Base-by-base conservation (phyloP, 2,888 invertebrate species). In the Cephus nigrinus region DNA sequence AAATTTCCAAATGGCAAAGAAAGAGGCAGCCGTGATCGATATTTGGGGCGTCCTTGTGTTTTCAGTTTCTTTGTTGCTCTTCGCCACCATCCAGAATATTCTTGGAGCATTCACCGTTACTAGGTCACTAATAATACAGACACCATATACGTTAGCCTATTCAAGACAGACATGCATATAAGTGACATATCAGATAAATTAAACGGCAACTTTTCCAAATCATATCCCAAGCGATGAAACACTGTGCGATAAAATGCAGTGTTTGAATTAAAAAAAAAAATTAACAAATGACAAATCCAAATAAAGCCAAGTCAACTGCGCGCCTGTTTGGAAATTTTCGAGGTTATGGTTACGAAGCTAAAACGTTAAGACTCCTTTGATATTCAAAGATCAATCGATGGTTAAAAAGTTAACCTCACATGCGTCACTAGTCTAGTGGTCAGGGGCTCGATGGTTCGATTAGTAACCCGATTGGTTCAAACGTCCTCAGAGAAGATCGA, bases 361-460 rank as follows among this genome's bases (percentile, higher is more conserved):
- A 55, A 55, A 55, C 55, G 55, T 55, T 23, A 9, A 55, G 23
- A 15, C 55, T 23, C 23, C 23, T 9, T 55, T 1, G 55, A 55
- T 23, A 55, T 55, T 9, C 23, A 71, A 31, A 84, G 84, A 84
- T 87, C 84, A 87, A 87, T 84, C 81, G 81, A 83, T 81, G 82
- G 83, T 88, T 86, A 77, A 83, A 82, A 80, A 80, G 84, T 87
- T 82, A 84, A 87, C 85, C 86, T 79, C 75, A 80, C 82, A 80
- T 87, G 85, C 87, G 88, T 88, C 87, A 88, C 82, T 83, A 81
- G 75, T 3, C 73, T 78, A 40, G 79, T 82, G 83, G 84, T 83
- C 84, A 84, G 84, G 83, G 85, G 86, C 86, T 81, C 81, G 83
- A 78, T 80, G 78, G 72, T 74, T 79, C 74, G 79, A 82, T 82